These are phyloP conservation scores for Tapirus terrestris DNA, from an alignment of 2,113 vertebrate genomes.

Conservation along the genomic window DNA sequence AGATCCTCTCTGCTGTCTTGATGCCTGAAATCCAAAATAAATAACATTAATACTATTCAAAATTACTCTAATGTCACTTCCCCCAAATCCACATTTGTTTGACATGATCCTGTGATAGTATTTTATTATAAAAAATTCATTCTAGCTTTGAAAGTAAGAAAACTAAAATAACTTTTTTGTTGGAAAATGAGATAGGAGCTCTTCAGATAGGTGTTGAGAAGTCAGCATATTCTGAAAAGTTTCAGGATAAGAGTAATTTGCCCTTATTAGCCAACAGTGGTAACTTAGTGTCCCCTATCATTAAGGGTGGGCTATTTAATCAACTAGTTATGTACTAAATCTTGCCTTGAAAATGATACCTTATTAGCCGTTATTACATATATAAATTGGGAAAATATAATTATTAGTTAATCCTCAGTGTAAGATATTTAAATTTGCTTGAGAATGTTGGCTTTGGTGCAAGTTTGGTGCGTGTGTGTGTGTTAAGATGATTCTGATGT, in stretches of 20 bases:
- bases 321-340: neutral
- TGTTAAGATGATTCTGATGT: slow-evolving; percentile 22
- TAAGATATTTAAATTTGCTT: slow-evolving; percentile 20
- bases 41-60: neutral
- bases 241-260: slow-evolving; percentile 31
- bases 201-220: slow-evolving; percentile 20
- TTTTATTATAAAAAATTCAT: slow-evolving; percentile 47
- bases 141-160: slow-evolving; percentile 4
- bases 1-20: neutral
- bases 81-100: slow-evolving; percentile 4
- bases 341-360: slow-evolving; percentile 26
- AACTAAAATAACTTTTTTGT: neutral
- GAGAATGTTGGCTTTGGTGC: neutral
- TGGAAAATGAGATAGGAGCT: neutral
- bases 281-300: neutral
- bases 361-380: neutral
- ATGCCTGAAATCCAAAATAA: neutral
- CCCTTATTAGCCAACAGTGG: neutral
- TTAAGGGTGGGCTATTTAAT: neutral
- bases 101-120: neutral
- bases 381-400: neutral
- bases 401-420: neutral
- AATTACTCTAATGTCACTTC: neutral
- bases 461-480: neutral
- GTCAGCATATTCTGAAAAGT: neutral